Evolutionary conservation across 2,888 invertebrate genomes (phyloP), one percentile per base, ranked within the genome.

Genomic region (Morpho deidamia): DNA sequence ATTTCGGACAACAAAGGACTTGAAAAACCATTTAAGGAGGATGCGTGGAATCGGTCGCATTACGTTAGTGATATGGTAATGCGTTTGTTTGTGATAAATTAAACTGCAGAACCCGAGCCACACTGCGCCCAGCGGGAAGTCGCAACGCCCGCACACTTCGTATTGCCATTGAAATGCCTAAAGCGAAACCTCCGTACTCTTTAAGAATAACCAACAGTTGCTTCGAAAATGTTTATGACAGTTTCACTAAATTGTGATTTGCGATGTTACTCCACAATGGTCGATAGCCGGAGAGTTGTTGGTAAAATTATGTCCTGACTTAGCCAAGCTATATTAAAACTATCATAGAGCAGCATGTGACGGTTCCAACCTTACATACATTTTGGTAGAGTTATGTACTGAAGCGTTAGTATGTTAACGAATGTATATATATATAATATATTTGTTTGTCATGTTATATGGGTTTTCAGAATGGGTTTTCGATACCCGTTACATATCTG

Each of bases 51-150:
- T 78, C 80, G 76, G 72, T 76, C 78, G 81, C 81, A 79, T 87
- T 82, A 82, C 82, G 81, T 84, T 84, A 83, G 83, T 83, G 83
- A 83, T 88, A 88, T 88, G 87, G 83, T 89, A 88, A 89, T 88
- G 86, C 83, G 85, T 83, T 85, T 87, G 86, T 87, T 81, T 57
- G 61, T 59, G 59, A 62, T 62, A 62, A 62, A 88, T 88, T 87
- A 85, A 81, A 79, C 74, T 71, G 75, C 72, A 66, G 72, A 72
- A 71, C 72, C 71, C 63, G 73, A 70, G 71, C 64, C 42, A 35
- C 68, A 70, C 76, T 74, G 66, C 66, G 67, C 84, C 61, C 87
- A 81, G 87, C 87, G 74, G 87, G 88, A 66, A 65, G 64, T 70
- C 78, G 62, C 73, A 71, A 78, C 80, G 80, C 78, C 63, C 72